These are phyloP conservation scores for Seira sanloemensis DNA, from an alignment of 2,888 invertebrate species.

Conservation along the genomic window DNA sequence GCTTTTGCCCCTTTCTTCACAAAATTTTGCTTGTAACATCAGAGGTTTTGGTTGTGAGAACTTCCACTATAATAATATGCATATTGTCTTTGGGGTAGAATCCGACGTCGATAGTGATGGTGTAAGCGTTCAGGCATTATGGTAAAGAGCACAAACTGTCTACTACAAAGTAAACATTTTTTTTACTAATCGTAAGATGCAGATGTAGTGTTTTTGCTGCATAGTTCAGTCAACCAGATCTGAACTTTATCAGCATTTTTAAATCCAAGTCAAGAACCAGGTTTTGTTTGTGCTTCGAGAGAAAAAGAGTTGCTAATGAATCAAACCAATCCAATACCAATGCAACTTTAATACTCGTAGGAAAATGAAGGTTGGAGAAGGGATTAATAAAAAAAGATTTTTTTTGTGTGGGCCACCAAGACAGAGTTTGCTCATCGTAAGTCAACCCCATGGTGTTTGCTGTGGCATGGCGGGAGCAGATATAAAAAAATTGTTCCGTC, in stretches of 20 bases:
- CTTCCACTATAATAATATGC: no score
- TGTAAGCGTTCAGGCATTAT: no score
- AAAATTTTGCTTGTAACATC: no score
- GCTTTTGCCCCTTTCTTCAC: no score
- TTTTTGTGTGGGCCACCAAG: constrained; percentile 55
- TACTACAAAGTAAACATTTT: no score
- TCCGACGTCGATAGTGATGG: no score
- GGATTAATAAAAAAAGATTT: constrained; percentile 55
- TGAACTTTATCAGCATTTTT: constrained; percentile 54
- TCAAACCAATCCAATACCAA: constrained; percentile 53
- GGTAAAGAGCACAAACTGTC: no score
- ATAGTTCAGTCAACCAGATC: constrained; percentile 52
- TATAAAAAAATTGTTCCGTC: constrained; percentile 6
- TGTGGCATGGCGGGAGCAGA: constrained; percentile 34
- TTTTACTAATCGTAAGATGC: no score
- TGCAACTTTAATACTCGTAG: not conserved
- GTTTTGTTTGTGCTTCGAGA: constrained; percentile 28
- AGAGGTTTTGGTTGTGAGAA: no score
- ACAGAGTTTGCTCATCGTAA: constrained; percentile 50
- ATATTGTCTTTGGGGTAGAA: no score
- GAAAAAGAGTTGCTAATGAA: constrained; percentile 59
- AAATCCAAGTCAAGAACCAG: constrained; percentile 51
- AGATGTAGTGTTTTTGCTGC: constrained; percentile 8
- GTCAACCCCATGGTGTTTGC: constrained; percentile 55
- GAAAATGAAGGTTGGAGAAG: constrained; percentile 36